A percentile compares a stretch with the other conserved stretches of the same genome.
These are phyloP conservation scores for Corvus moneduloides DNA, from an alignment of 2,113 vertebrate genomes.

Conservation along the genomic window DNA sequence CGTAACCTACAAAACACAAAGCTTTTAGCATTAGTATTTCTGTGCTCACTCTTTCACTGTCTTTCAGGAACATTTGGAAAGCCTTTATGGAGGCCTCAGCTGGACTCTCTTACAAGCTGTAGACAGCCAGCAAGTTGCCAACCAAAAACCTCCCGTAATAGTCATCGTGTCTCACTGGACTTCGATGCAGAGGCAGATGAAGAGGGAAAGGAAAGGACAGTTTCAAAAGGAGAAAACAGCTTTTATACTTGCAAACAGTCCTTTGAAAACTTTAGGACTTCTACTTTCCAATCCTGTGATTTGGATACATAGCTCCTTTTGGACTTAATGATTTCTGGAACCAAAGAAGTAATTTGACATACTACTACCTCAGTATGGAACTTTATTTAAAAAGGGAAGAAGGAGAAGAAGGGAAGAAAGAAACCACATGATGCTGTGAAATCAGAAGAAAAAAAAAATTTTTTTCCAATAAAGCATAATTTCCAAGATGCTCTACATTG, in stretches of 20 bases:
- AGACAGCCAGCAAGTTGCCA: slow-evolving; percentile 55
- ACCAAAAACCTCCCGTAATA: slow-evolving; percentile 66
- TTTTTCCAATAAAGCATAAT: slow-evolving; percentile 82
- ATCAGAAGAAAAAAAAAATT: slow-evolving; percentile 68
- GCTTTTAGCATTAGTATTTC: neutral
- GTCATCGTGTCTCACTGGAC: slow-evolving; percentile 73
- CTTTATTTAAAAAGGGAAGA: slow-evolving; percentile 72
- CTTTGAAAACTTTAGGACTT: slow-evolving; percentile 79
- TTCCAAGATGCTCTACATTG: slow-evolving; percentile 65
- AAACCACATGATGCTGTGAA: slow-evolving; percentile 45
- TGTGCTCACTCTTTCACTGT: neutral
- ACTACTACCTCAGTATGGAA: slow-evolving; percentile 94
- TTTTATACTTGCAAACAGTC: slow-evolving; percentile 72
- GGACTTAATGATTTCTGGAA: slow-evolving; percentile 38
- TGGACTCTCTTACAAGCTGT: slow-evolving; percentile 72
- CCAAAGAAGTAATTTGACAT: slow-evolving; percentile 63
- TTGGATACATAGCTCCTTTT: slow-evolving; percentile 76
- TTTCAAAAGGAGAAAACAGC: slow-evolving; percentile 66
- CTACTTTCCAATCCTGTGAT: slow-evolving; percentile 65
- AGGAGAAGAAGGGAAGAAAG: slow-evolving; percentile 46
- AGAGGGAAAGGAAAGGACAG: slow-evolving; percentile 59
- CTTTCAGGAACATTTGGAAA: slow-evolving; percentile 93
- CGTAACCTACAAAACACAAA: too few relatives aligned
- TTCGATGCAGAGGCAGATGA: slow-evolving; percentile 75
- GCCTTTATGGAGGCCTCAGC: slow-evolving; percentile 82